Evolutionary conservation across 2,888 invertebrate genomes (phyloP), one percentile per base, ranked within the genome.

Genomic region (Troides helena): DNA sequence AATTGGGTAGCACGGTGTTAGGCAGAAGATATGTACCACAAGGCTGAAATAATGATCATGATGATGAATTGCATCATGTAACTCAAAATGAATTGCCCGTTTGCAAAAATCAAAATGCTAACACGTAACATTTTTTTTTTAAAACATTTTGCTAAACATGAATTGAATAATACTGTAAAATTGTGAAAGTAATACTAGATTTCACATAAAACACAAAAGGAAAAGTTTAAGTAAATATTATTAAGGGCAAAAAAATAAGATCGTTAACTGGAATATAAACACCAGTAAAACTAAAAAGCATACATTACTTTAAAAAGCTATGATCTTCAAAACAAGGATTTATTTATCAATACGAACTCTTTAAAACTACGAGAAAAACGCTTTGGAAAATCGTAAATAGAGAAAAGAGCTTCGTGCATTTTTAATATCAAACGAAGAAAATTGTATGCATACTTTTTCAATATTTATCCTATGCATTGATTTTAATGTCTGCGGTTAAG

Each of bases 391-490:
- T 66, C 66, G 66, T 23, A 60, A 66, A 66, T 60, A 60, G 25
- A 66, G 60, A 59, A 17, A 50, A 60, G 60, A 5, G 59, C 66
- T 60, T 60, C 50, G 50, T n/a, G 59, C 46, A 12, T 50, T 50
- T 66, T 60, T 50, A 58, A 60, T 59, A 43, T 25, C 43, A 66
- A 53, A 50, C 39, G 50, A 64, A 64, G n/a, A 59, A 56, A 62
- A 56, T 23, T 81, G 78, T 82, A 80, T 80, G 75, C 72, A 71
- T 59, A 59, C 4, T 23, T 59, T 76, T 74, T 71, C 59, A 57
- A 57, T 57, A 57, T 21, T 23, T 57, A 57, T 57, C 21, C 10
- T 21, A 21, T 21, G 57, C 57, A 18, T 23, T 21, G 10, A 57
- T 18, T 21, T 6, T 21, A 21, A 21, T 57, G 53, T 53, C n/a